Evolutionary conservation across 2,888 invertebrate species (phyloP), one percentile per base, ranked within the genome.

Genomic region (Drosophila greeni): DNA sequence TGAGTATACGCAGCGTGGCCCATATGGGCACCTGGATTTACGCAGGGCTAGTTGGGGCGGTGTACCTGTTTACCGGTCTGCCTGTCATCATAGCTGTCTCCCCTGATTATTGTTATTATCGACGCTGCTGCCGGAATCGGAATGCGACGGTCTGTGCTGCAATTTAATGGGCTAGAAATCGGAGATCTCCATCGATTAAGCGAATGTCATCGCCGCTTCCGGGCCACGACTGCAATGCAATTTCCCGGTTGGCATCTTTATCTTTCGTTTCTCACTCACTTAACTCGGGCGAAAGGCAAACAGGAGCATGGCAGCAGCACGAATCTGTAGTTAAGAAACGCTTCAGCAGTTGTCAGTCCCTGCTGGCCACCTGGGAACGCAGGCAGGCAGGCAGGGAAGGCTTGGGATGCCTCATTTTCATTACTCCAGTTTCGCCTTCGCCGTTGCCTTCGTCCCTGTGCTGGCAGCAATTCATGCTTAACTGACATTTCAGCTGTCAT

Each of bases 401-500:
- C 62, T 47, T 33, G 34, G 64, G 55, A 20, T 54, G 68, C 68
- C 66, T 59, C 52, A 68, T 68, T 74, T 72, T 75, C 78, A 75
- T 75, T 75, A 72, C 57, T 47, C 47, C 59, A 33, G 18, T 52
- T 34, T 40, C 52, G 29, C 42, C 62, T 26, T 45, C 39, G 8
- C 16, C 31, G 24, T 40, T 47, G 34, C 40, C 62, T 26, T 45
- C 39, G 9, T 20, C 31, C 31, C 54, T 51, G 36, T 18, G 54
- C 55, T 49, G 31, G 70, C 43, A 68, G 61, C 72, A 75, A 78
- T 74, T 78, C 74, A 78, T 78, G 74, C 76, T 76, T 72, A 84
- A 80, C 79, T 84, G 81, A 72, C 85, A 84, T 82, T 84, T 82
- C 83, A 82, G 72, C 83, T 81, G 81, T 84, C 81, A 81, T 84